Evolutionary conservation across 2,888 invertebrate genomes (phyloP).

Genomic region (Xanthia togata): DNA sequence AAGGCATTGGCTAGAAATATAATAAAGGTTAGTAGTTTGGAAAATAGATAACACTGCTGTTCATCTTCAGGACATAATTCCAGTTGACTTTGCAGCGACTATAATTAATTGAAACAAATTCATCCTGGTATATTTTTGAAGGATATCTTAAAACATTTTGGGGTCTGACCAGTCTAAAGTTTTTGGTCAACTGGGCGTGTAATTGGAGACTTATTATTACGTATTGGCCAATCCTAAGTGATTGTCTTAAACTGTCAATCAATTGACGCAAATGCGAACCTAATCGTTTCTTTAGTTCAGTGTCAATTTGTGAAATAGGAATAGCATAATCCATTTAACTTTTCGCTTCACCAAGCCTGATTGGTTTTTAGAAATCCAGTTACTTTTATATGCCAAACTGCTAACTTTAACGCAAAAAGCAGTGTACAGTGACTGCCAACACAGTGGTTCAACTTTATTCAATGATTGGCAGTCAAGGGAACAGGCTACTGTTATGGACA

Average conservation of each 20-base stretch:
- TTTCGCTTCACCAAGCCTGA: neutral
- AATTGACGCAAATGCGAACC: neutral
- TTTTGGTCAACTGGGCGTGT: too few relatives aligned
- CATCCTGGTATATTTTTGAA: neutral
- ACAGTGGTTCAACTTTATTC: conserved; percentile 12
- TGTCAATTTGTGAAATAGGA: neutral
- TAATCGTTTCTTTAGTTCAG: neutral
- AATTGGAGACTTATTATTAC: neutral
- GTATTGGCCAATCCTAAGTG: too few relatives aligned
- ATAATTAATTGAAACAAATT: neutral
- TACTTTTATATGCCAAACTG: neutral
- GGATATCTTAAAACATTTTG: neutral
- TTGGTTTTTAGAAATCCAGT: neutral
- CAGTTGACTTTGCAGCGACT: too few relatives aligned
- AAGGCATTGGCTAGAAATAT: too few relatives aligned
- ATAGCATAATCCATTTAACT: neutral
- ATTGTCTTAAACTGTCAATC: neutral
- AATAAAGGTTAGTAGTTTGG: too few relatives aligned
- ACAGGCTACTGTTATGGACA: conserved; percentile 1
- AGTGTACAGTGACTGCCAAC: neutral
- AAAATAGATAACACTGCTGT: too few relatives aligned
- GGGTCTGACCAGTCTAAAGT: too few relatives aligned
- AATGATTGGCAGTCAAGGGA: conserved; percentile 17
- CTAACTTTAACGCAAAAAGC: conserved; percentile 1
- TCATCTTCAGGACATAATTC: too few relatives aligned